phyloP scores from a whole-genome alignment of 2,797 vertebrate genomes.

The Xiphophorus birchmanni region DNA sequence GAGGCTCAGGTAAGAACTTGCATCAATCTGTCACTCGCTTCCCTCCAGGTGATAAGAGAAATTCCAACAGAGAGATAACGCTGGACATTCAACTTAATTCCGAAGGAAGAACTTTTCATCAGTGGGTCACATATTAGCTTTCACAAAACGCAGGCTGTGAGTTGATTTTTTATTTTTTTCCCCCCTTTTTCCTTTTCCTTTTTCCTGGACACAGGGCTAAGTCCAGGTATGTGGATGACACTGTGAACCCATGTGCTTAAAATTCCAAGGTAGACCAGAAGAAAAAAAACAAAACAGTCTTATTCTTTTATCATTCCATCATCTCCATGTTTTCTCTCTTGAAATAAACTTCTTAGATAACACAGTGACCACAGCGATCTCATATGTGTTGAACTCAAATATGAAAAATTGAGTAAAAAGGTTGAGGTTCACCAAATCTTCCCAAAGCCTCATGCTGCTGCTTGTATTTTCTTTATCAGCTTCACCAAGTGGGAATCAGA shows the following conservation, averaged over 20 bases:
- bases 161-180: conserved; percentile 27
- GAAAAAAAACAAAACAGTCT: conserved; percentile 15
- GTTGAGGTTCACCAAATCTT: conserved; percentile 58
- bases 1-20: conserved; percentile 84
- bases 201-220: conserved; percentile 50
- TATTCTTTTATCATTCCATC: conserved; percentile 41
- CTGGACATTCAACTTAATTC: conserved; percentile 84
- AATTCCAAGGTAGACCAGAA: conserved; percentile 59
- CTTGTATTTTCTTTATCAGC: conserved; percentile 42
- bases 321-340: conserved; percentile 52
- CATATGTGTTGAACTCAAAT: conserved; percentile 42
- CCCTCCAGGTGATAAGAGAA: conserved; percentile 85
- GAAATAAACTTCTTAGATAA: conserved; percentile 68
- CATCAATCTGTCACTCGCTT: conserved; percentile 88
- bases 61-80: conserved; percentile 84
- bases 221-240: conserved; percentile 60
- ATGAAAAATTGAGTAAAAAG: conserved; percentile 55
- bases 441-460: conserved; percentile 31
- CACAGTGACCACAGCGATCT: conserved; percentile 49
- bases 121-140: conserved; percentile 81
- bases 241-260: conserved; percentile 56
- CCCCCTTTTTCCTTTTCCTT: conserved; percentile 25
- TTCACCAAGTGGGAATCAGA: conserved; percentile 40
- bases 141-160: conserved; percentile 68
- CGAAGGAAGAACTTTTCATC: conserved; percentile 85